These are phyloP conservation scores for Hyles vespertilio DNA, from an alignment of 1,140 invertebrate genomes.

Conservation along the genomic window DNA sequence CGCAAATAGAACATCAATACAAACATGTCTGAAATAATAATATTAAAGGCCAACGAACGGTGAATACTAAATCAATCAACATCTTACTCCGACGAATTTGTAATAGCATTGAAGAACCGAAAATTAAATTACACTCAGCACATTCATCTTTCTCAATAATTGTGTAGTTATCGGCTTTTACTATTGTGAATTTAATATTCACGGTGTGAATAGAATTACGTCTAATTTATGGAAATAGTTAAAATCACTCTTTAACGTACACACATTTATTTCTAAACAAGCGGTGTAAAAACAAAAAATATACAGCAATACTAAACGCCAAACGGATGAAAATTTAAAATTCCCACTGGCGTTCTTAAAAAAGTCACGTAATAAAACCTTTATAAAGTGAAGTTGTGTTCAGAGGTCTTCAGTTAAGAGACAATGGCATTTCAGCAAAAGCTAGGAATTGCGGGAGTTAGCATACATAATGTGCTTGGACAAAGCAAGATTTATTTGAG, in stretches of 20 bases:
- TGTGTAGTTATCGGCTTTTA: no score
- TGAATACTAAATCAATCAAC: no score
- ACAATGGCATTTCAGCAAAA: conserved; percentile 24
- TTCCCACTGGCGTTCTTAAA: neutral
- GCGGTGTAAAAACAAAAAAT: no score
- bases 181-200: no score
- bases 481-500: conserved; percentile 48
- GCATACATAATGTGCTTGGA: conserved; percentile 49
- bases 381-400: neutral
- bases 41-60: neutral
- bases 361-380: neutral
- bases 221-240: no score
- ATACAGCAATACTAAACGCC: no score
- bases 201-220: no score
- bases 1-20: neutral
- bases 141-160: no score
- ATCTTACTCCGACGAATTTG: no score
- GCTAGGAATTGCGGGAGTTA: conserved; percentile 36
- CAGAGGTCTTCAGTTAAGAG: conserved; percentile 8
- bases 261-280: neutral
- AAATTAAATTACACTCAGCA: no score
- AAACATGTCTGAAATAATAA: neutral
- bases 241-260: neutral
- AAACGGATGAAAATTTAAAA: no score
- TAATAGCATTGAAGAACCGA: no score